Conservation (phyloP, 2,888 invertebrate species). For the Rotaria socialis region DNA sequence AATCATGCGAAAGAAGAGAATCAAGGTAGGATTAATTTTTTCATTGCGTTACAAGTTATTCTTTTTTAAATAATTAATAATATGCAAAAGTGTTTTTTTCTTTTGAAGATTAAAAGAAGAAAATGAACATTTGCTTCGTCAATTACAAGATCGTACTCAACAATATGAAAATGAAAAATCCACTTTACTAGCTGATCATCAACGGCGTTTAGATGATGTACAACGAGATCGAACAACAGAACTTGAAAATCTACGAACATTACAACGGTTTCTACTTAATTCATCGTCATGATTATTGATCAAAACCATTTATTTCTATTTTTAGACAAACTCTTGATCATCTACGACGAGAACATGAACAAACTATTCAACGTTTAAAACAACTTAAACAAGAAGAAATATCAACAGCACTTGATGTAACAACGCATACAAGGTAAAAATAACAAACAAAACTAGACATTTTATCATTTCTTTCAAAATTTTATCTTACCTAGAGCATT, state of each 20-base stretch:
- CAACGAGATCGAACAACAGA: slow-evolving; percentile 17
- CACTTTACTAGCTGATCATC: neutral
- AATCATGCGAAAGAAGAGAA: slow-evolving; percentile 10
- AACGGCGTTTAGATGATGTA: slow-evolving; percentile 17
- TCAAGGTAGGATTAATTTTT: neutral
- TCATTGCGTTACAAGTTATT: too few relatives aligned
- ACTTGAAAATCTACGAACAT: neutral
- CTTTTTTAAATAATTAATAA: too few relatives aligned
- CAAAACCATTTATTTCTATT: neutral
- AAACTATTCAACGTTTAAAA: slow-evolving; percentile 21
- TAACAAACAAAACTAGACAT: too few relatives aligned
- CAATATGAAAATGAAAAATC: slow-evolving; percentile 20
- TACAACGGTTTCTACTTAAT: neutral
- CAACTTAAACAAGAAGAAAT: slow-evolving; percentile 15
- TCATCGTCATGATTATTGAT: too few relatives aligned
- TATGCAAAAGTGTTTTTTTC: neutral
- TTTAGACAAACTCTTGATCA: slow-evolving; percentile 19
- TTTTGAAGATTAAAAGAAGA: slow-evolving; percentile 28
- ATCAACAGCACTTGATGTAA: neutral
- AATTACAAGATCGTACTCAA: slow-evolving; percentile 5
- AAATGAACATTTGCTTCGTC: slow-evolving; percentile 26
- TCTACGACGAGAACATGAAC: slow-evolving; percentile 27
- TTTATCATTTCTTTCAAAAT: too few relatives aligned
- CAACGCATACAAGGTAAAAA: neutral
- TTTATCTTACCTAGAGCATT: neutral